Evolutionary conservation across 2,113 vertebrate species (phyloP), one percentile per base, ranked within the genome.

Genomic region (Salvelinus alpinus): DNA sequence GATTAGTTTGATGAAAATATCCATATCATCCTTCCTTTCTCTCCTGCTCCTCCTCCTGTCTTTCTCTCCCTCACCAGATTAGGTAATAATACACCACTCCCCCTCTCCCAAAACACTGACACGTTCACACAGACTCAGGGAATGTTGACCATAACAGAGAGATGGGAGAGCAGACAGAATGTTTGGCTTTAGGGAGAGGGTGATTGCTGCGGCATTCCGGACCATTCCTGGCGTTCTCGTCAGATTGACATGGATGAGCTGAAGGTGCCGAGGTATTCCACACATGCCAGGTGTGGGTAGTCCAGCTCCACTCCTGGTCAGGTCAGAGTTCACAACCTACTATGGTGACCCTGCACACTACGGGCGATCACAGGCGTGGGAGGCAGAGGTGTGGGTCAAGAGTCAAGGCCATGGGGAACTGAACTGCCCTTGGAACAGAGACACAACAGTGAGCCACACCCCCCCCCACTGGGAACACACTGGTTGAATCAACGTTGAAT

Each of bases 181-280:
- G 82, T 90, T 87, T 82, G 84, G 87, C 83, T 86, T 83, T 75
- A 48, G 84, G 74, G 76, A 62, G 69, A 64, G 78, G 66, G 2
- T 77, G 82, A 82, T 83, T 82, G 80, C 73, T 66, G 24, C 73
- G 44, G 51, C 71, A 13, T 74, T 71, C 64, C 68, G 20, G 34
- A 54, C 51, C 22, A 31, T 34, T 73, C 64, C 57, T 3, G 47
- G n/a, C 73, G 11, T 38, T 80, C 31, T 13, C 59, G 78, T 5
- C 54, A 24, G 29, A 12, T 64, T 86, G 90, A 90, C 83, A 84
- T 62, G 81, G 73, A 86, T 84, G 82, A 72, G 78, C 47, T 27
- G 69, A 79, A 91, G 81, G 88, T 90, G 92, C 25, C 69, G 84
- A 90, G 80, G 79, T 85, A 91, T 91, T 91, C 88, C 83, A 87